Evolutionary conservation across 2,888 invertebrate genomes (phyloP).

Genomic region (Drosophila mimetica): DNA sequence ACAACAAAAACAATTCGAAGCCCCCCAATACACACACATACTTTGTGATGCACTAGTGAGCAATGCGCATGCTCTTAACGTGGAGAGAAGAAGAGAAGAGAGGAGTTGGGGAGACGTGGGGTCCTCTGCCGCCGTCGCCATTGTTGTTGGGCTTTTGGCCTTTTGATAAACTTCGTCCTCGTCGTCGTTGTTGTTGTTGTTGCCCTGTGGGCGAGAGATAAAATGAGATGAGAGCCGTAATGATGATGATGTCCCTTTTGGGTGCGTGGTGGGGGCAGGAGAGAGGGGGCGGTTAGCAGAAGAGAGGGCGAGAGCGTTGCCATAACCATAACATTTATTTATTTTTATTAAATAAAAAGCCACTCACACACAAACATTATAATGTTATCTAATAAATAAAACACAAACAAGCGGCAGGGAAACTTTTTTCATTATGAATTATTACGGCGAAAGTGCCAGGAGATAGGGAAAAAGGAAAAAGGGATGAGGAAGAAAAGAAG

Average conservation of each 20-base stretch:
- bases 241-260: slow-evolving; percentile 45
- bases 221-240: slow-evolving; percentile 32
- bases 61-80: slow-evolving; percentile 59
- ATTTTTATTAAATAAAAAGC: slow-evolving; percentile 69
- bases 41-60: slow-evolving; percentile 25
- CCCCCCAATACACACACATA: slow-evolving; percentile 27
- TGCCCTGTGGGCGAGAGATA: slow-evolving; percentile 21
- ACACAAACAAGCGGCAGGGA: slow-evolving; percentile 45
- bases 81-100: background rate
- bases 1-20: slow-evolving; percentile 41
- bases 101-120: slow-evolving; percentile 16
- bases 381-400: slow-evolving; percentile 42
- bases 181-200: slow-evolving; percentile 15
- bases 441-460: slow-evolving; percentile 59
- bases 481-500: background rate
- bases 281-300: background rate
- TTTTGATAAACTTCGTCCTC: slow-evolving; percentile 82
- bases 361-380: slow-evolving; percentile 20
- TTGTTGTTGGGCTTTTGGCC: slow-evolving; percentile 59
- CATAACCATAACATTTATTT: slow-evolving; percentile 72
- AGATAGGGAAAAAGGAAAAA: background rate
- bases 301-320: slow-evolving; percentile 24
- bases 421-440: slow-evolving; percentile 80
- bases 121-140: slow-evolving; percentile 46
- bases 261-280: background rate